Evolutionary conservation across 2,797 vertebrate genomes (phyloP).

Genomic region (Sebastolobus altivelis): DNA sequence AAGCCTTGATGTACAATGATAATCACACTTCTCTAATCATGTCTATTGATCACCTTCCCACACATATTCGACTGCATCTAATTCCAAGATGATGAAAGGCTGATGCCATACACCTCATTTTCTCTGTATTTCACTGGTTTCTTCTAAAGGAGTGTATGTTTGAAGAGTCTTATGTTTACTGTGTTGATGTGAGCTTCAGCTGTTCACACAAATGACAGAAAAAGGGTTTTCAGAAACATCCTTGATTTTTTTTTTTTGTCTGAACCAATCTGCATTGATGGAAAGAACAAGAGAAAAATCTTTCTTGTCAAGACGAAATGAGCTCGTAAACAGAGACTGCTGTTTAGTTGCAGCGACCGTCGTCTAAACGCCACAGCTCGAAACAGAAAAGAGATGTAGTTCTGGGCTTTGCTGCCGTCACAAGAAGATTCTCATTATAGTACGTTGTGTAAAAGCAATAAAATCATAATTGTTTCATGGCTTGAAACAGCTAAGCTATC

Average conservation of each 20-base stretch:
- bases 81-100: conserved; percentile 39
- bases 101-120: neutral
- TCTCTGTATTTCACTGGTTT: neutral
- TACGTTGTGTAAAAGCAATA: conserved; percentile 16
- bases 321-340: conserved; percentile 36
- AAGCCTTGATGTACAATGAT: neutral
- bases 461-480: conserved; percentile 23
- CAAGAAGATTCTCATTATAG: conserved; percentile 7
- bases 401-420: neutral
- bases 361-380: neutral
- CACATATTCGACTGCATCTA: neutral
- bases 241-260: conserved; percentile 37
- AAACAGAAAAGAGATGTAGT: conserved; percentile 15
- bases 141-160: neutral
- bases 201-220: conserved; percentile 34
- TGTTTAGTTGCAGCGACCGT: conserved; percentile 15
- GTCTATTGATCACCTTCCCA: conserved; percentile 27
- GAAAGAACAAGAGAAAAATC: conserved; percentile 9
- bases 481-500: conserved; percentile 10
- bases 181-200: conserved; percentile 17
- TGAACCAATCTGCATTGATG: neutral
- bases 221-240: conserved; percentile 27
- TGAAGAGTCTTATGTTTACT: conserved; percentile 24
- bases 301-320: conserved; percentile 20
- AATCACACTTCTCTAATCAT: conserved; percentile 25